These are phyloP conservation scores for Chironomus striatipennis DNA, from an alignment of 1,140 invertebrate species.

Conservation along the genomic window DNA sequence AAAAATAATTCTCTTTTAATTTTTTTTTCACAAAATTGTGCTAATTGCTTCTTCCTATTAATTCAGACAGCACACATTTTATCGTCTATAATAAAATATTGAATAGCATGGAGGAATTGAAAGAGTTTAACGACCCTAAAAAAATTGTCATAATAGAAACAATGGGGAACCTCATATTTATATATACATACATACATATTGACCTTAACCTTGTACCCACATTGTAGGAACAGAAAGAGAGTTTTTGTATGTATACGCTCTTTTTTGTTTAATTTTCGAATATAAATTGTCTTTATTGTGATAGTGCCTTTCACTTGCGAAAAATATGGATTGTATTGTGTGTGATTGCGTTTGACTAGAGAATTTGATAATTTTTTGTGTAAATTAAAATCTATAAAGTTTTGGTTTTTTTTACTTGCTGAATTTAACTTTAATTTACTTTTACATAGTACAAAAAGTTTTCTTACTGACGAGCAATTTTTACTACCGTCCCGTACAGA, in stretches of 20 bases:
- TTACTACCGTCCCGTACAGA: too few species aligned
- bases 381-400: too few species aligned
- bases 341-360: too few species aligned
- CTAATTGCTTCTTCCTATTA: not conserved
- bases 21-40: too few species aligned
- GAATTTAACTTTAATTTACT: too few species aligned
- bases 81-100: not conserved
- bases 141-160: not conserved
- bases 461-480: too few species aligned
- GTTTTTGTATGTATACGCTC: too few species aligned
- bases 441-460: too few species aligned
- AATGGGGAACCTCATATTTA: not conserved
- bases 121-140: not conserved
- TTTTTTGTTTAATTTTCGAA: not conserved
- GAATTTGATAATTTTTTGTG: too few species aligned
- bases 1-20: not conserved
- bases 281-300: not conserved
- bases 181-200: not conserved
- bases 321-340: too few species aligned
- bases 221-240: not conserved
- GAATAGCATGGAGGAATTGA: not conserved
- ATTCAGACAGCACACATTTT: not conserved
- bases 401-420: too few species aligned
- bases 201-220: slow-evolving; percentile 20
- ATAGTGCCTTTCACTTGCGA: too few species aligned